A percentile compares a stretch with the other conserved stretches of the same genome.
These are phyloP conservation scores for Zaprionus camerounensis DNA, from an alignment of 1,140 invertebrate species.

Conservation along the genomic window DNA sequence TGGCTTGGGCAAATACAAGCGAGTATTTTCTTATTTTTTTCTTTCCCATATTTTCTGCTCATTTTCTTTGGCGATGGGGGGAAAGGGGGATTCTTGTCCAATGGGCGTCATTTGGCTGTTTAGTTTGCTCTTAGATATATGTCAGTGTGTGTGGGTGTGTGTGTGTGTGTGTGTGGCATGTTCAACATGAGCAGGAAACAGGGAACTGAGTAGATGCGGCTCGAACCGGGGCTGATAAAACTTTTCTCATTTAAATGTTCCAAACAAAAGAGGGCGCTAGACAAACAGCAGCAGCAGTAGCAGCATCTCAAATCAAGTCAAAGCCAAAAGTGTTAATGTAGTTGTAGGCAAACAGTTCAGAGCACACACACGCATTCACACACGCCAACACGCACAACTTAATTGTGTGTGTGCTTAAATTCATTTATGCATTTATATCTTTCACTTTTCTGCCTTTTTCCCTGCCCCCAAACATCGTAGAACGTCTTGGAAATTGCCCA, in stretches of 20 bases:
- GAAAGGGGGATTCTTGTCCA: conserved; percentile 28
- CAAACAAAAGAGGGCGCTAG: conserved; percentile 58
- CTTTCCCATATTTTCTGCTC: neutral
- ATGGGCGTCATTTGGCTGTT: conserved; percentile 50
- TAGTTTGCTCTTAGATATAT: conserved; percentile 37
- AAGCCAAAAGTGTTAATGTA: conserved; percentile 58
- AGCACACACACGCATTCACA: conserved; percentile 22
- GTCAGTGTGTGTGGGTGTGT: conserved; percentile 4
- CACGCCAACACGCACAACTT: conserved; percentile 24
- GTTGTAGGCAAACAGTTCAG: conserved; percentile 48
- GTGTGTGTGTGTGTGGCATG: conserved; percentile 11
- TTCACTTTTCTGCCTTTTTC: conserved; percentile 12
- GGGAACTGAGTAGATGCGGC: neutral
- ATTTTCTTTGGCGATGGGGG: conserved; percentile 8
- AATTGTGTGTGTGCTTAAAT: conserved; percentile 40
- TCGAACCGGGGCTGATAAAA: conserved; percentile 44
- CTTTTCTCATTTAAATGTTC: conserved; percentile 66
- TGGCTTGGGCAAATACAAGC: conserved; percentile 32
- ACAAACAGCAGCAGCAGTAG: conserved; percentile 40
- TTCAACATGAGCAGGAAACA: conserved; percentile 6
- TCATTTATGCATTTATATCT: conserved; percentile 38
- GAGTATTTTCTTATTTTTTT: conserved; percentile 17
- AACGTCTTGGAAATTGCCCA: conserved; percentile 22
- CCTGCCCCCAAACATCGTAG: neutral
- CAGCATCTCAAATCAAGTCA: conserved; percentile 55